Evolutionary conservation across 2,113 vertebrate species (phyloP), one percentile per base, ranked within the genome.

Genomic region (Benitochromis conjunctus): DNA sequence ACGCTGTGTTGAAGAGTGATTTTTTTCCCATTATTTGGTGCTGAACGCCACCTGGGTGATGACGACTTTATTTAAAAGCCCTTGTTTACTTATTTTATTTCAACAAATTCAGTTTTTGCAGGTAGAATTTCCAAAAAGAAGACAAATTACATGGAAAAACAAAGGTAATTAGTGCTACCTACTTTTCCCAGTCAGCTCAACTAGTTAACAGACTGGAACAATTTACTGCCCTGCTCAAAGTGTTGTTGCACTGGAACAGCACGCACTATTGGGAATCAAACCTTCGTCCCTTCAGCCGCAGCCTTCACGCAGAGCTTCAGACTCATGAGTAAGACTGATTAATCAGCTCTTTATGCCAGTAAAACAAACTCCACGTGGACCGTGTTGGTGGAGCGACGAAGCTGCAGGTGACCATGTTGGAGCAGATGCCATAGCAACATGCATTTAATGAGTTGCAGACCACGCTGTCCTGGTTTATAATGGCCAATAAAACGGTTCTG

Each of bases 401-500:
- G 57, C 84, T 55, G 84, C 93, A 95, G 94, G 94, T 95, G 94
- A 95, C 71, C 81, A 2, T 41, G 80, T 43, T 87, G 81, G 34
- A 89, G 92, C 90, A 91, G 90, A 89, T 90, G 90, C 91, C 93
- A 84, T 81, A 66, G 85, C 85, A 91, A 80, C 88, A 89, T 81
- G 80, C 89, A 58, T 94, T 94, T 93, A 94, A 94, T 91, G 82
- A 86, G 83, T 93, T 89, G 43, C 92, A 92, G 86, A 76, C 88
- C 80, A 77, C 71, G 81, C 79, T 38, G 90, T 26, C 74, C 57
- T 43, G 89, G 41, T 82, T 93, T 89, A 78, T 95, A 89, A 94
- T 48, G 87, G 89, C 86, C 89, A 89, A 90, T 95, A 95, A 95
- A 95, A 87, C 3, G 58, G 82, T 92, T 94, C 89, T 96, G 90